Base-by-base conservation (phyloP, 2,797 vertebrate genomes). In the Silurus aristotelis region DNA sequence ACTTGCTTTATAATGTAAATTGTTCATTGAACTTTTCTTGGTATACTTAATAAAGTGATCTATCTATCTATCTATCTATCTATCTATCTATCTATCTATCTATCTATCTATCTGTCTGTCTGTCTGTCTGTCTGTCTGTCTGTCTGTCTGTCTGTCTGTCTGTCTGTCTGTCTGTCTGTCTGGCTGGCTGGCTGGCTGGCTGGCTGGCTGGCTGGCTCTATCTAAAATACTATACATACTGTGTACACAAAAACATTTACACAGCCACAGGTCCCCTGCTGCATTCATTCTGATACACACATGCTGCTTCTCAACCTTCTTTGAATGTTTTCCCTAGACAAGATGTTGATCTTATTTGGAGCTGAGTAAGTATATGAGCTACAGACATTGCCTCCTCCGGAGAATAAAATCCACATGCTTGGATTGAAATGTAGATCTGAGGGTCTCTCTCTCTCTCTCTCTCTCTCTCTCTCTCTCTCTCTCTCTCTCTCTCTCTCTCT, bases 391-490 rank as follows among this genome's bases (percentile, higher is more conserved):
- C 79, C 38, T 88, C 85, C 89, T 88, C 85, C 72, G 61, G 43
- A 82, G 80, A 91, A 83, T 82, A 63, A 89, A 73, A 88, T 67
- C 25, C 84, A 72, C 79, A 83, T 25, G 22, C 58, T 66, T 31
- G 66, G 52, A 91, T 86, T 87, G 84, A 84, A 22, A 66, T 86
- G 61, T 85, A 75, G 83, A 89, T 90, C 86, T 81, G 83, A 86
- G 63, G 31, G 52, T n/a, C 85, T 73, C 83, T 83, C 58, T 77
- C 83, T 15, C 43, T 67, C 38, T 22, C 31, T 72, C 60, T n/a
- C 64, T n/a, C 61, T n/a, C n/a, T n/a, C n/a, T n/a, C n/a, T n/a
- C n/a, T n/a, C n/a, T n/a, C 85, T 73, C 83, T 83, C 58, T 77
- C 83, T 15, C 43, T 67, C 38, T 22, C 71, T 31, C 56, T n/a